Evolutionary conservation across 1,140 invertebrate genomes (phyloP).

Genomic region (Brachystomella parvula): DNA sequence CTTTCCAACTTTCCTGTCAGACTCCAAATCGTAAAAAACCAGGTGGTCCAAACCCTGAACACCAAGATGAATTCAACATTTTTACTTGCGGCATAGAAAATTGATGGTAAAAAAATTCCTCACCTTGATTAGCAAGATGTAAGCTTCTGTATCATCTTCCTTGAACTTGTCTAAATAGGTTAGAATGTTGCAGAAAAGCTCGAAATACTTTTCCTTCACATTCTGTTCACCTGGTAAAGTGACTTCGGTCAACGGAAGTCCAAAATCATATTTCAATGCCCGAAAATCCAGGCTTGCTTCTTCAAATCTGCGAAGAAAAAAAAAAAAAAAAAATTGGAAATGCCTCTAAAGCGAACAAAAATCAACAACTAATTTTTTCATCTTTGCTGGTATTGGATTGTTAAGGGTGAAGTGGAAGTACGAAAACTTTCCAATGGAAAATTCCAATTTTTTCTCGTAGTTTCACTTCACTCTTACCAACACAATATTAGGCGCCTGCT

Average conservation of each 20-base stretch:
- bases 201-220: conserved; percentile 35
- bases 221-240: conserved; percentile 19
- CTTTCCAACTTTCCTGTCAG: conserved; percentile 14
- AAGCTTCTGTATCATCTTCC: conserved; percentile 68
- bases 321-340: not conserved
- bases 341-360: no score
- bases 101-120: conserved; percentile 24
- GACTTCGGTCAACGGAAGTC: conserved; percentile 23
- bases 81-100: conserved; percentile 1
- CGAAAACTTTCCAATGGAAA: conserved; percentile 26
- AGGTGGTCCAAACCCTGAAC: conserved; percentile 32
- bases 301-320: not conserved
- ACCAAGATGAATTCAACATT: not conserved
- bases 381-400: conserved; percentile 49
- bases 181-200: conserved; percentile 19
- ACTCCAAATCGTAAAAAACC: conserved; percentile 19
- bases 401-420: conserved; percentile 51
- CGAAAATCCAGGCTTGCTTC: conserved; percentile 29
- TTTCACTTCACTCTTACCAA: conserved; percentile 25
- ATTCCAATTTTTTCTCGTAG: conserved; percentile 27
- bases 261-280: conserved; percentile 19
- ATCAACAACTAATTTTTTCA: conserved; percentile 30
- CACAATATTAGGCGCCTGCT: no score
- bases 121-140: conserved; percentile 53
- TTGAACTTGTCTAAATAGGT: conserved; percentile 35